Evolutionary conservation across 1,140 invertebrate genomes (phyloP).

Genomic region (Dendroctonus ponderosae): DNA sequence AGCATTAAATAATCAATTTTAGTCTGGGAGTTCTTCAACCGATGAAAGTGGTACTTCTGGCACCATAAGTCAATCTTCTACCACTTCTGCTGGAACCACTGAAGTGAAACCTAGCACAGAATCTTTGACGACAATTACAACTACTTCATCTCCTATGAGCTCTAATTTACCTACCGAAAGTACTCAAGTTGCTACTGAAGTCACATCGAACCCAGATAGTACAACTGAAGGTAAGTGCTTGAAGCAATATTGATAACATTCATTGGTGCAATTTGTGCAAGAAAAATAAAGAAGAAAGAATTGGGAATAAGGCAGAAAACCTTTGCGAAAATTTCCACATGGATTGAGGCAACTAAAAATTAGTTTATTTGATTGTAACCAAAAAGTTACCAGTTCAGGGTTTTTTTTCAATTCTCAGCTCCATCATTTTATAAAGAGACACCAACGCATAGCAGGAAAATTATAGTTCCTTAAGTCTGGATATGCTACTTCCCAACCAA

Average conservation of each 20-base stretch:
- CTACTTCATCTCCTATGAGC: neutral
- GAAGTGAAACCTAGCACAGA: constrained; percentile 2
- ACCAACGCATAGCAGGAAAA: no score
- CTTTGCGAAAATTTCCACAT: no score
- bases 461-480: no score
- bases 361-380: no score
- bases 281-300: no score
- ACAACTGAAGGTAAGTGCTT: neutral
- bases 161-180: neutral
- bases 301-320: no score
- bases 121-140: neutral
- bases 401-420: no score
- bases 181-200: neutral
- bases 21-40: neutral
- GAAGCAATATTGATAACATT: neutral
- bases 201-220: no score
- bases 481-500: no score
- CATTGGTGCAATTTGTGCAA: neutral
- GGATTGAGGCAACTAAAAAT: no score
- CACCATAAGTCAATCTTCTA: neutral
- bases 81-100: neutral
- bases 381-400: no score
- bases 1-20: neutral
- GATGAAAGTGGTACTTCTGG: neutral
- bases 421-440: no score